Evolutionary conservation across 2,797 vertebrate species (phyloP).

Genomic region (Scleropages formosus): DNA sequence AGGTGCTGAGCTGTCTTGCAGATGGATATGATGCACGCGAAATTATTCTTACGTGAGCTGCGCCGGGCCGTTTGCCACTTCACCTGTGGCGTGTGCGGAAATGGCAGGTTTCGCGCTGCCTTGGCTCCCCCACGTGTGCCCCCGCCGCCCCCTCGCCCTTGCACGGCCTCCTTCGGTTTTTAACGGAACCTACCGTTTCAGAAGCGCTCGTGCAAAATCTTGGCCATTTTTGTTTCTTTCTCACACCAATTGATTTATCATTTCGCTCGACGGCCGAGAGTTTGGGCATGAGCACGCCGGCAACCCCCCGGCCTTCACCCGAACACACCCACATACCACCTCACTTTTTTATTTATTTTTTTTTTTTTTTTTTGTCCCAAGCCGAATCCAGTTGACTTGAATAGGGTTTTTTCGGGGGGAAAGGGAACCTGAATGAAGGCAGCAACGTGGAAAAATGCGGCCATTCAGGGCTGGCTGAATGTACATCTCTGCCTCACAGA

Average conservation of each 20-base stretch:
- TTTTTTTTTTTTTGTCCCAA: conserved; percentile 76
- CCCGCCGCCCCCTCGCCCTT: background rate
- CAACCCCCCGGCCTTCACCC: conserved; percentile 27
- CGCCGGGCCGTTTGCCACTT: no score
- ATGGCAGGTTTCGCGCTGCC: conserved; percentile 51
- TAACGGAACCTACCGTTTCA: conserved; percentile 75
- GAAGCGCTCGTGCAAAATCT: conserved; percentile 64
- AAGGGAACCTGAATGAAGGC: conserved; percentile 92
- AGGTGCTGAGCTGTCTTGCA: no score
- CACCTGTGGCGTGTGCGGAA: no score
- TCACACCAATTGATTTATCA: conserved; percentile 84
- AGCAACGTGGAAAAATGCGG: conserved; percentile 99
- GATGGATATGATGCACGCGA: no score
- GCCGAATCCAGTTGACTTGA: conserved; percentile 90
- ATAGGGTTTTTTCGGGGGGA: conserved; percentile 79
- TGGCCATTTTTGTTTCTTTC: conserved; percentile 69
- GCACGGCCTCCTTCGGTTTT: conserved; percentile 37
- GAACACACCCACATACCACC: conserved; percentile 46
- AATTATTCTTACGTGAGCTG: no score
- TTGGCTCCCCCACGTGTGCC: background rate
- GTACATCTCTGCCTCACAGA: conserved; percentile 97
- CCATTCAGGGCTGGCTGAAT: conserved; percentile 95
- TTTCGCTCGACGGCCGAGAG: conserved; percentile 81
- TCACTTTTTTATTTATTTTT: conserved; percentile 42
- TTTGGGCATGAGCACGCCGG: conserved; percentile 80